These are phyloP conservation scores for Eulemur coronatus DNA, from an alignment of 2,797 vertebrate species.

Conservation along the genomic window DNA sequence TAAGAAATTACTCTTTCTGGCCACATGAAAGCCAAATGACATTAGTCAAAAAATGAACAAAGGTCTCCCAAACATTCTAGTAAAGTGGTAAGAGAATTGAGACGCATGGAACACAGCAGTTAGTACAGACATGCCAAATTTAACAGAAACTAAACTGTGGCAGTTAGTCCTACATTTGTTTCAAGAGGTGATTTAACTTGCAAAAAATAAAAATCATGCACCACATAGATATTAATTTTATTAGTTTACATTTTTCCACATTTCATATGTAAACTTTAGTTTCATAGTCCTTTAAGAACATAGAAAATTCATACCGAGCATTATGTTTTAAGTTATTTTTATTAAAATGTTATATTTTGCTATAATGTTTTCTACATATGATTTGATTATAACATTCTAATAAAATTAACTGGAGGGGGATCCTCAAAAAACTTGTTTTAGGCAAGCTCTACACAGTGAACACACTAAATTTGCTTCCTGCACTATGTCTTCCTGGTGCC, in stretches of 20 bases:
- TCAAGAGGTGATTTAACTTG: not conserved
- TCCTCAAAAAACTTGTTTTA: not conserved
- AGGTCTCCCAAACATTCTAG: not conserved
- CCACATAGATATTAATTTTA: not conserved
- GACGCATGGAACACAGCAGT: not conserved
- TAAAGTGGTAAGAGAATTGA: not conserved
- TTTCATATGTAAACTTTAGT: not conserved
- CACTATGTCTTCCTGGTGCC: not conserved
- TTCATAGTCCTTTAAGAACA: not conserved
- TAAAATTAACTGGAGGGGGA: not conserved
- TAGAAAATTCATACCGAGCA: not conserved
- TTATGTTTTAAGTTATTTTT: not conserved
- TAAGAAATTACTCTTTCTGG: not conserved
- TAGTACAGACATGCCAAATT: not conserved
- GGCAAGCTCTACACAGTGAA: not conserved
- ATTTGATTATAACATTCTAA: not conserved
- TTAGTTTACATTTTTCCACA: not conserved
- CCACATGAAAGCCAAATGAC: not conserved
- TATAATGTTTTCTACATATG: not conserved
- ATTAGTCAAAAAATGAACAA: constrained; percentile 1
- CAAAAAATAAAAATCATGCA: not conserved
- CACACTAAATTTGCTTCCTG: not conserved
- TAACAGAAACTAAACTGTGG: not conserved
- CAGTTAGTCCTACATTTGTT: not conserved
- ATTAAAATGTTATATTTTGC: not conserved